A percentile compares a stretch with the other conserved stretches of the same genome.
These are phyloP conservation scores for Stegodyphus mimosarum DNA, from an alignment of 1,140 invertebrate species.

Conservation along the genomic window DNA sequence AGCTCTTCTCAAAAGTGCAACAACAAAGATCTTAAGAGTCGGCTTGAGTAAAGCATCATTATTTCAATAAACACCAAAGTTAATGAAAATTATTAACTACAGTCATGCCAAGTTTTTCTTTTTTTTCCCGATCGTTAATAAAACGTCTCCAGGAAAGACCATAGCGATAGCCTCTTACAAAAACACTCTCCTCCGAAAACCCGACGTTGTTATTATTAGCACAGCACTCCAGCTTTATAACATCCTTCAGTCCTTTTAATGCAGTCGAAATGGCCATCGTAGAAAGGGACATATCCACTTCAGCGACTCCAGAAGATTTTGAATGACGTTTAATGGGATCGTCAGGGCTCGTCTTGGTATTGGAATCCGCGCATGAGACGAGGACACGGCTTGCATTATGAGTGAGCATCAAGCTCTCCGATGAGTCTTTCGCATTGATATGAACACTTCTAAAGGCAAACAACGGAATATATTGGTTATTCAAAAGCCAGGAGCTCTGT, in stretches of 20 bases:
- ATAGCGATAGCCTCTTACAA: constrained; percentile 7
- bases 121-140: background rate
- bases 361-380: constrained; percentile 3
- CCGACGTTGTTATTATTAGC: constrained; percentile 40
- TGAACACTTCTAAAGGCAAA: constrained; percentile 39
- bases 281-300: constrained; percentile 26
- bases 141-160: too few species aligned
- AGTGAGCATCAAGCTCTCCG: background rate
- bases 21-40: too few species aligned
- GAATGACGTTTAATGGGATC: constrained; percentile 41
- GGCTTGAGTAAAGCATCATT: constrained; percentile 28
- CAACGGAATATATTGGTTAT: constrained; percentile 45
- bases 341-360: constrained; percentile 25
- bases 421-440: constrained; percentile 13
- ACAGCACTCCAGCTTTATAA: constrained; percentile 21
- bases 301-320: constrained; percentile 39
- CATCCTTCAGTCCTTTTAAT: constrained; percentile 24
- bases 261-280: constrained; percentile 3
- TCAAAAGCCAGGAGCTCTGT: background rate
- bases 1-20: too few species aligned
- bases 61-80: constrained; percentile 45
- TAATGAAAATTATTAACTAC: constrained; percentile 50
- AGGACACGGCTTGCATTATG: background rate
- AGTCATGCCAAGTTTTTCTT: constrained; percentile 7
- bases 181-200: constrained; percentile 29